Base-by-base conservation (phyloP, 2,797 vertebrate genomes). In the Helostoma temminkii region DNA sequence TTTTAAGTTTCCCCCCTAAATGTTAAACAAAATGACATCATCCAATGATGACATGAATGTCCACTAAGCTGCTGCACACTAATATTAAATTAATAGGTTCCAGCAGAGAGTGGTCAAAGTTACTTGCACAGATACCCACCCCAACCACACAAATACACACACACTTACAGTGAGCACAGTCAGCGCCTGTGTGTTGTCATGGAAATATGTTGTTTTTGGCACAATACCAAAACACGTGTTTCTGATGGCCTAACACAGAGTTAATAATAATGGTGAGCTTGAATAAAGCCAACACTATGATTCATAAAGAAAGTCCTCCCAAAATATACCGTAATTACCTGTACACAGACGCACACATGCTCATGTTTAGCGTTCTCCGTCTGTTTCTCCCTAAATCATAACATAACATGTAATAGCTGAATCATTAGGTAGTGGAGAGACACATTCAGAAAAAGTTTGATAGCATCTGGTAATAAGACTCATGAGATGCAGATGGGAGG, bases 401-500 rank as follows among this genome's bases (percentile, higher is more conserved):
- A 79, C 77, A 81, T 80, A 71, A 76, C 81, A 57, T 78, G 66
- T 74, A 81, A 84, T 58, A 66, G 77, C 47, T 15, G 49, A 59
- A 28, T 58, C 69, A 81, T 84, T 71, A 83, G 71, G 62, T 78
- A 86, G 65, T 11, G 61, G 57, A 63, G 59, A 62, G 76, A 76
- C 73, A 74, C 60, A 42, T 78, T 86, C 82, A 82, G 70, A 28
- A n/a, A 50, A 72, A 24, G 71, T 64, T 67, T 4, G 81, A 89
- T 89, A 88, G 68, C 86, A 86, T 89, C 88, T 82, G 79, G 75
- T 88, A 87, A 85, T 76, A 72, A 71, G 86, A 81, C 86, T 82
- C 85, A 58, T 34, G 74, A 80, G 81, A 83, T 62, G 30, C 59
- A 5, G 57, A 57, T 21, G 14, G 53, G 36, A 54, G 45, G 49